Evolutionary conservation across 1,140 invertebrate species (phyloP).

Genomic region (Chelonus insularis): DNA sequence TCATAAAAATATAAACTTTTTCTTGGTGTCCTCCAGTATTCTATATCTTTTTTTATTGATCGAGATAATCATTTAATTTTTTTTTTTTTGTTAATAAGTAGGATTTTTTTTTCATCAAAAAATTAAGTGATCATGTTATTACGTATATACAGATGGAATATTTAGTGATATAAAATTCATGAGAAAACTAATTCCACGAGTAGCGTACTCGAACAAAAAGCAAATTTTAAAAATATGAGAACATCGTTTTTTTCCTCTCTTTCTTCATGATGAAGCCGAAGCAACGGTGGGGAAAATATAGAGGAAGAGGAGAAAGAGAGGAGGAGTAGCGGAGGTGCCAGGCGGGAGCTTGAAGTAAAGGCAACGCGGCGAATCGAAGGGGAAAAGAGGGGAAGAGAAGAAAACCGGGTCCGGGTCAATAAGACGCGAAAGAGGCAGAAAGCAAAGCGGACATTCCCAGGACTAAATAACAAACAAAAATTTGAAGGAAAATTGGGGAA

Average conservation of each 20-base stretch:
- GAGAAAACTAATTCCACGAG: too few species aligned
- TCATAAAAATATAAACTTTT: conserved; percentile 29
- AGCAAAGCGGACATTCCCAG: conserved; percentile 57
- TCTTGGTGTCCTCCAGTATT: not conserved
- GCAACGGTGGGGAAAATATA: conserved; percentile 17
- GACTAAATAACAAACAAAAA: conserved; percentile 24
- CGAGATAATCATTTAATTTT: too few species aligned
- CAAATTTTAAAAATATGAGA: too few species aligned
- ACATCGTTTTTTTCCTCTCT: not conserved
- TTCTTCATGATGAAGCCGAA: not conserved
- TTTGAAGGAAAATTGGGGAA: not conserved
- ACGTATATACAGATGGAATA: too few species aligned
- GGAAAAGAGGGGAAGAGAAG: conserved; percentile 40
- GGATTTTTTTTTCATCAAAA: too few species aligned
- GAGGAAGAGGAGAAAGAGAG: not conserved
- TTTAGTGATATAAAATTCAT: too few species aligned
- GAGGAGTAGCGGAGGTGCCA: conserved; percentile 6
- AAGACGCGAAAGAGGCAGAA: conserved; percentile 54
- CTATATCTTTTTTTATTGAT: not conserved
- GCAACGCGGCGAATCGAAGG: conserved; percentile 53
- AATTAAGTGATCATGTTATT: too few species aligned
- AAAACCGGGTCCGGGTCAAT: conserved; percentile 60
- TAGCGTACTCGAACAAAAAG: not conserved
- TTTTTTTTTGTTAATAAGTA: too few species aligned
- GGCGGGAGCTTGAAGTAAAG: conserved; percentile 31